Base-by-base conservation (phyloP, 2,797 vertebrate species). In the Scarus forsteni region DNA sequence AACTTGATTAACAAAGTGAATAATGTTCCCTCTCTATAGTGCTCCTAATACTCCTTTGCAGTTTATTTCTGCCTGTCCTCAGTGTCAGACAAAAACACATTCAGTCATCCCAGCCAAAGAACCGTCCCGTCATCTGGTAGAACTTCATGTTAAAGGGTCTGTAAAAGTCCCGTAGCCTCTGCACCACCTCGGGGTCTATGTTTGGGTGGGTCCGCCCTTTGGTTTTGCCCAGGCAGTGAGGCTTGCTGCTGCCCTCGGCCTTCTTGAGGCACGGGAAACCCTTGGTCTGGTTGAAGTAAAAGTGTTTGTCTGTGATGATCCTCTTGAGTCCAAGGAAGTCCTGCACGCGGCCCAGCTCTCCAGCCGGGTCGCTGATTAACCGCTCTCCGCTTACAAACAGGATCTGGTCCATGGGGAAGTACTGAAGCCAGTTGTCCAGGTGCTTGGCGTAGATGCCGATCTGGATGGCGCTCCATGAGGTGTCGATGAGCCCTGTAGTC, bases 281-380 rank as follows among this genome's bases (percentile, higher is more conserved):
- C 92, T 96, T 96, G 85, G 95, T 95, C 93, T 95, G 93, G 88
- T 96, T 96, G 85, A 96, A 96, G 92, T 96, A 95, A 89, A 96
- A 96, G 91, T 95, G 95, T 93, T 96, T 95, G 92, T 95, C 95
- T 1, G 94, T 95, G 88, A 96, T 94, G 93, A 96, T 95, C 75
- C 94, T 92, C 86, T 95, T 95, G 64, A 96, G 94, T 1, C 94
- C 94, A 60, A 95, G 84, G 80, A 96, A 96, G 91, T 95, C 95
- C 91, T 96, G 95, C 45, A 95, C 95, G 6, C 94, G 94, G 55
- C 94, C 94, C 75, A 96, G 92, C 87, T 96, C 95, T 75, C 94
- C 95, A 1, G 95, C 95, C 38, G 95, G 95, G 87, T 96, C 94
- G 10, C 87, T 94, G 85, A 96, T 95, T 35, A 95, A 91, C 36